These are phyloP conservation scores for Phoebastria nigripes DNA, from an alignment of 2,797 vertebrate genomes.

Conservation along the genomic window DNA sequence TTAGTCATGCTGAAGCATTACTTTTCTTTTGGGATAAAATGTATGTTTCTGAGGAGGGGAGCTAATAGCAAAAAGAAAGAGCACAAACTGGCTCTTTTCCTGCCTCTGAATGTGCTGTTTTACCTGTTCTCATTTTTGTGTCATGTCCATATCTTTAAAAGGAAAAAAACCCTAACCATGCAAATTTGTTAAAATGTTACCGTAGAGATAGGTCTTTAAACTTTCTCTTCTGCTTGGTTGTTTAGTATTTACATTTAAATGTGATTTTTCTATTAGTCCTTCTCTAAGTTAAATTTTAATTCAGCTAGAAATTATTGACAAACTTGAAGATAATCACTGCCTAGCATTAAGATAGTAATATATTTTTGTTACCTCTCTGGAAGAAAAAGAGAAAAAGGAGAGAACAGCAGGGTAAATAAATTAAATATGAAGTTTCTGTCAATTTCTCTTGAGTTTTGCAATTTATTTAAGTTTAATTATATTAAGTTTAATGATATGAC, in stretches of 20 bases:
- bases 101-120: background rate
- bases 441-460: background rate
- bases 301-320: background rate
- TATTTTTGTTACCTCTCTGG: background rate
- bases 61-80: background rate
- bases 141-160: background rate
- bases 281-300: background rate
- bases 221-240: background rate
- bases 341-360: background rate
- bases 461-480: background rate
- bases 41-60: fast-evolving
- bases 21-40: background rate
- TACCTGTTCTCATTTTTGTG: background rate
- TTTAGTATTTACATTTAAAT: background rate
- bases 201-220: background rate
- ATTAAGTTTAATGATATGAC: background rate
- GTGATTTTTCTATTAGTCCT: background rate
- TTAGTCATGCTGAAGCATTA: background rate
- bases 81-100: background rate
- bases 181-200: background rate
- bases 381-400: background rate
- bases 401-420: background rate
- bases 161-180: background rate
- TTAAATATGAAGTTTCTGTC: background rate
- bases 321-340: background rate